Percentiles rank a stretch among this genome's conserved stretches.
Conservation (phyloP, 2,797 vertebrate genomes). For the Pseudochromis fuscus region DNA sequence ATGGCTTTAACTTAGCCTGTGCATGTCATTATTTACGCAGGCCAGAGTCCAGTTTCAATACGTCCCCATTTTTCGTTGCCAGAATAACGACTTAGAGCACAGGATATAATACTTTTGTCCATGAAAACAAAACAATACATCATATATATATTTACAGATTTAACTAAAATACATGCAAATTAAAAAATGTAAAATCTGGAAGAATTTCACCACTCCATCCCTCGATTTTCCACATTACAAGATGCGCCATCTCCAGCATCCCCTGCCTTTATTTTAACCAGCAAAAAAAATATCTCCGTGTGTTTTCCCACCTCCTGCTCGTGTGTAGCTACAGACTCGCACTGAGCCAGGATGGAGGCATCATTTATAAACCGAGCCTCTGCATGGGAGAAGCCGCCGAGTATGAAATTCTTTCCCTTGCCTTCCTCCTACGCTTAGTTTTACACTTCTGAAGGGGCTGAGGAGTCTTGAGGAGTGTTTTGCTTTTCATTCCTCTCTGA, state of each 20-base stretch:
- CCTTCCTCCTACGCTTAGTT: slow-evolving; percentile 95
- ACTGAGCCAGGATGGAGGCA: slow-evolving; percentile 49
- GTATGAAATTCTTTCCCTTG: slow-evolving; percentile 91
- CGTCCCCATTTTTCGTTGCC: background rate
- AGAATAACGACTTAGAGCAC: background rate
- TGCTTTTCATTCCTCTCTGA: slow-evolving; percentile 93
- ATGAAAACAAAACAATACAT: background rate
- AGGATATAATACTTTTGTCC: background rate
- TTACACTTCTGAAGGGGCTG: slow-evolving; percentile 91
- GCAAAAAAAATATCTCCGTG: slow-evolving; percentile 25
- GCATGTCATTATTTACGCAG: slow-evolving; percentile 62
- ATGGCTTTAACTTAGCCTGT: slow-evolving; percentile 56
- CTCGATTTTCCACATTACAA: slow-evolving; percentile 22
- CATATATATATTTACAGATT: background rate
- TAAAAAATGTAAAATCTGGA: slow-evolving; percentile 10
- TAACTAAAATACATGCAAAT: slow-evolving; percentile 9
- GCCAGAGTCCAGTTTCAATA: slow-evolving; percentile 42
- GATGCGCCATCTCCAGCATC: slow-evolving; percentile 6
- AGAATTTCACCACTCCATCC: slow-evolving; percentile 36
- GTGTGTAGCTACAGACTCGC: slow-evolving; percentile 55
- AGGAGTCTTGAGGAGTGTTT: slow-evolving; percentile 88
- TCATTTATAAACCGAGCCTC: slow-evolving; percentile 82
- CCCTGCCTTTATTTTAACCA: slow-evolving; percentile 2
- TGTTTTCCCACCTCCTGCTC: slow-evolving; percentile 15
- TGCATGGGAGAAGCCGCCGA: slow-evolving; percentile 83